Evolutionary conservation across 1,140 invertebrate genomes (phyloP).

Genomic region (Plodia interpunctella): DNA sequence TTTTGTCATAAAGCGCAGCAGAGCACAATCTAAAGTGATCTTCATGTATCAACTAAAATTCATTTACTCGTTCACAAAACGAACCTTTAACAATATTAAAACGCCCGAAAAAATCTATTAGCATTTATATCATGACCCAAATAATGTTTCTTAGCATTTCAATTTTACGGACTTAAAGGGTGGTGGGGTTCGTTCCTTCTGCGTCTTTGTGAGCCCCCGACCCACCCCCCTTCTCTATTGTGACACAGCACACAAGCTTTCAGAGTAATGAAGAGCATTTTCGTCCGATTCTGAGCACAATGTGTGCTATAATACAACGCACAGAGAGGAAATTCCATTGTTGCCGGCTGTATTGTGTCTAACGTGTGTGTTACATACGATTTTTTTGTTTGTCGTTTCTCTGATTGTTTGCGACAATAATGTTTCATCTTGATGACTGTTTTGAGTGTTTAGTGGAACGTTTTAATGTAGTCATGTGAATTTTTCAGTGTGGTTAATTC

Average conservation of each 20-base stretch:
- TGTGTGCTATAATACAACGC: constrained; percentile 68
- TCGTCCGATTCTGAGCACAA: constrained; percentile 72
- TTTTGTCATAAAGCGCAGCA: too few relatives aligned
- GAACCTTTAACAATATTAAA: background rate
- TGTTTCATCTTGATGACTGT: constrained; percentile 15
- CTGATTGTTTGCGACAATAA: constrained; percentile 58
- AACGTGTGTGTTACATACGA: constrained; percentile 62
- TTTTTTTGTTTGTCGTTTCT: constrained; percentile 57
- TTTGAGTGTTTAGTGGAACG: constrained; percentile 16
- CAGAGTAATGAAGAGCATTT: constrained; percentile 75
- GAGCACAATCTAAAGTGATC: too few relatives aligned
- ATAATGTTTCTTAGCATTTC: constrained; percentile 72
- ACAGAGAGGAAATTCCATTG: constrained; percentile 68
- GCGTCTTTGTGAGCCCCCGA: constrained; percentile 54
- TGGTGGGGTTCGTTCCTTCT: constrained; percentile 47
- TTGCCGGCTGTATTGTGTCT: constrained; percentile 52
- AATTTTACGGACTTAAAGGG: constrained; percentile 73
- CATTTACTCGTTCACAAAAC: background rate
- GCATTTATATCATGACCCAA: constrained; percentile 74
- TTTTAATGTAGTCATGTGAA: background rate
- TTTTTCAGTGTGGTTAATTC: too few relatives aligned
- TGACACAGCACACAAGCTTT: constrained; percentile 71
- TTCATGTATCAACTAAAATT: too few relatives aligned
- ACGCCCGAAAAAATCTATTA: constrained; percentile 42
- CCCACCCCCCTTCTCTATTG: constrained; percentile 41